Evolutionary conservation across 35 echinoderm and acorn worm species (phyloP).

Genomic region (Diadema setosum): DNA sequence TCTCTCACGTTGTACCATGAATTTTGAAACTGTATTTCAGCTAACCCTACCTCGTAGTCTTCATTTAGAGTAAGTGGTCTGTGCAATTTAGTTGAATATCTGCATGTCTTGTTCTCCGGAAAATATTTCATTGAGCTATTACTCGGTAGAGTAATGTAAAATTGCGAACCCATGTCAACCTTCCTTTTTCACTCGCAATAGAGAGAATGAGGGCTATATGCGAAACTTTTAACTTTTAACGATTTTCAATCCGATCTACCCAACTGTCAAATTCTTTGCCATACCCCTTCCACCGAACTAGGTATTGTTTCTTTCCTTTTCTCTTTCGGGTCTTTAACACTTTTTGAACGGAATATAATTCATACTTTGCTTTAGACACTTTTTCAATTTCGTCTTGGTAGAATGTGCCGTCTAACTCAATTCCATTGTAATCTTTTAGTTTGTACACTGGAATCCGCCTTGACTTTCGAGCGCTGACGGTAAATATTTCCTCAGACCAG

Average conservation of each 20-base stretch:
- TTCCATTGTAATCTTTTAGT: background rate
- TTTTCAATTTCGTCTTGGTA: background rate
- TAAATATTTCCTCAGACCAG: slow-evolving; percentile 16
- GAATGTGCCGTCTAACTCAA: background rate
- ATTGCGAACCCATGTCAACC: background rate
- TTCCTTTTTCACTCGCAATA: background rate
- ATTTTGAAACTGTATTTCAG: background rate
- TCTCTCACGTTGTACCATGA: background rate
- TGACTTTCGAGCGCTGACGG: background rate
- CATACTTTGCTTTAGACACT: background rate
- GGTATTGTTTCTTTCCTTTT: slow-evolving; percentile 41
- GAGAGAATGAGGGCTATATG: background rate
- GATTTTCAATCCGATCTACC: background rate
- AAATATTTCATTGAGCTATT: no score
- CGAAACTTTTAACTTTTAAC: background rate
- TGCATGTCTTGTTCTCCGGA: background rate
- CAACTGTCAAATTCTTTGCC: slow-evolving; percentile 70
- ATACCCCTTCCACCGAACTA: slow-evolving; percentile 72
- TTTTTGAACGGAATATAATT: background rate
- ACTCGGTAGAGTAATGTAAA: background rate
- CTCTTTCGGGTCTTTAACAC: background rate
- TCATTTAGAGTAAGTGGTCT: background rate
- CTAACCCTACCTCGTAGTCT: background rate
- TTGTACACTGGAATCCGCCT: background rate
- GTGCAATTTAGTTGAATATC: background rate